These are phyloP conservation scores for Brachypteracias leptosomus DNA, from an alignment of 2,113 vertebrate species.

Conservation along the genomic window DNA sequence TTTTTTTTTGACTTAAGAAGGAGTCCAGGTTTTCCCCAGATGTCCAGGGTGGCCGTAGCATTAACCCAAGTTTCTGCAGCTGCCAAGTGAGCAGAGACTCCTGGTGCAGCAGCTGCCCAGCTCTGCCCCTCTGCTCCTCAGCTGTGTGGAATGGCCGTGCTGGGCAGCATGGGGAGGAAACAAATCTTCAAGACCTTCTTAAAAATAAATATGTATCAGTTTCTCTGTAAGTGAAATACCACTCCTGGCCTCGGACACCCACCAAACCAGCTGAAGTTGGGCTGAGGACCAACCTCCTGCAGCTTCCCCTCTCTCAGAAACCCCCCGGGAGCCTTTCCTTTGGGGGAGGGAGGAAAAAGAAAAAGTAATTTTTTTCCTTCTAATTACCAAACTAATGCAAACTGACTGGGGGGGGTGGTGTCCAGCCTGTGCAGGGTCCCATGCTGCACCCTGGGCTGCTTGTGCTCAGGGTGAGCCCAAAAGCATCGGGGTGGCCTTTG, in stretches of 20 bases:
- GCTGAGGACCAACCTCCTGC: neutral
- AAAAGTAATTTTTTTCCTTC: neutral
- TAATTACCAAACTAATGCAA: neutral
- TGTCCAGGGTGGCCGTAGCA: neutral
- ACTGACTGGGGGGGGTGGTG: neutral
- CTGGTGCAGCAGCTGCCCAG: neutral
- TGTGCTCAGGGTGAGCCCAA: neutral
- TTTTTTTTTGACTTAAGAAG: neutral
- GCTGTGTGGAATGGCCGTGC: accelerated
- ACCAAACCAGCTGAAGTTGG: neutral
- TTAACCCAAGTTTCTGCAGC: accelerated
- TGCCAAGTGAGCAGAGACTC: neutral
- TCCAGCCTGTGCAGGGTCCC: too few species aligned
- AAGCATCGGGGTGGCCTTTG: neutral
- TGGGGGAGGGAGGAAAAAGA: too few species aligned
- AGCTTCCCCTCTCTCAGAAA: neutral
- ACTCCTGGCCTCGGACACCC: neutral
- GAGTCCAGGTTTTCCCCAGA: neutral
- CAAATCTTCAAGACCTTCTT: neutral
- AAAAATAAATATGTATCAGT: neutral
- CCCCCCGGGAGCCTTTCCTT: neutral
- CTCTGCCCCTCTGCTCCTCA: neutral
- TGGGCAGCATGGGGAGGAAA: neutral
- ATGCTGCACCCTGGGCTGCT: neutral
- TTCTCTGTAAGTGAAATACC: neutral